These are phyloP conservation scores for Hypanus sabinus DNA, from an alignment of 2,113 vertebrate species.

Conservation along the genomic window DNA sequence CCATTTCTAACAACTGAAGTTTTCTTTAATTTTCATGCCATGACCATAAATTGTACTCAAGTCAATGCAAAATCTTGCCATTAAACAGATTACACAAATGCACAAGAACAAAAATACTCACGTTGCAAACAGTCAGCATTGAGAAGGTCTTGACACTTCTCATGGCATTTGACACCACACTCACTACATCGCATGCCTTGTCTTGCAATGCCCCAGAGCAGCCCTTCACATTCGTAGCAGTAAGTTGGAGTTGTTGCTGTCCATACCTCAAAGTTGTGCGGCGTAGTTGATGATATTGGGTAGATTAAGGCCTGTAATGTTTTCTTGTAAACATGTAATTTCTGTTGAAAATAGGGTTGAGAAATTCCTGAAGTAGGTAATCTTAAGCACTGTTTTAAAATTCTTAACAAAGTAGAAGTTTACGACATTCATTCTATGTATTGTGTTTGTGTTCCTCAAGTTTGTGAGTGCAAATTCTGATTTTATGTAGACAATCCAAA, in stretches of 20 bases:
- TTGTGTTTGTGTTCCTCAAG: too few species aligned
- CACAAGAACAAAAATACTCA: slow-evolving; percentile 57
- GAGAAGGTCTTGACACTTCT: slow-evolving; percentile 95
- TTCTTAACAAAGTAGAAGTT: not conserved
- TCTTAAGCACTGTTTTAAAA: not conserved
- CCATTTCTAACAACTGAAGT: too few species aligned
- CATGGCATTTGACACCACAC: slow-evolving; percentile 94
- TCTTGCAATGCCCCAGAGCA: slow-evolving; percentile 92
- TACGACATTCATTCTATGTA: not conserved
- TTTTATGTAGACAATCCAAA: not conserved
- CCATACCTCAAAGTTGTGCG: slow-evolving; percentile 96
- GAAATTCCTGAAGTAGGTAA: not conserved
- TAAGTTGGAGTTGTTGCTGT: slow-evolving; percentile 94
- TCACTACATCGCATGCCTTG: slow-evolving; percentile 94
- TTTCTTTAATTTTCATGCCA: too few species aligned
- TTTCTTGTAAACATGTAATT: slow-evolving; percentile 92
- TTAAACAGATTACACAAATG: not conserved
- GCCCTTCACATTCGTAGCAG: slow-evolving; percentile 92
- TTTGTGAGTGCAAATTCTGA: not conserved
- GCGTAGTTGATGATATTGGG: slow-evolving; percentile 92
- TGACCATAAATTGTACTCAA: not conserved
- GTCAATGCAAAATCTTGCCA: not conserved
- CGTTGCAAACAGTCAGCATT: slow-evolving; percentile 95
- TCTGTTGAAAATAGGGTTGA: slow-evolving; percentile 58
- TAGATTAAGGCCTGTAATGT: slow-evolving; percentile 93